Base-by-base conservation (phyloP, 1,140 invertebrate genomes). In the Latrodectus geometricus region DNA sequence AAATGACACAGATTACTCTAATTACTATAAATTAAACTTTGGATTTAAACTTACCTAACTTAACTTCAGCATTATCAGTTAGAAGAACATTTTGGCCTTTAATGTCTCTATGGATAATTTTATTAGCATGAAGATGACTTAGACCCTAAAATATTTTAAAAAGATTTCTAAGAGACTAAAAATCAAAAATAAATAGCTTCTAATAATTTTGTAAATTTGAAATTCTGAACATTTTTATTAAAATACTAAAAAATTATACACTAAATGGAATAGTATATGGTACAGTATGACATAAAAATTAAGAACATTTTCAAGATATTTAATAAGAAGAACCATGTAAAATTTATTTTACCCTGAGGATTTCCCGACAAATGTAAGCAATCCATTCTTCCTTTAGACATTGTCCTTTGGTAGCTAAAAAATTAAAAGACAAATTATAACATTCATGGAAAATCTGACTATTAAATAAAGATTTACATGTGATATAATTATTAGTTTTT, bases 361-460 rank as follows among this genome's bases (percentile, higher is more conserved):
- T 99, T 92, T 99, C 99, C 88, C 98, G 93, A 91, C 97, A 99
- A 89, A 99, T 98, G 91, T 99, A 99, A 68, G 99, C 98, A 90
- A 99, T 99, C 98, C 99, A 99, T 93, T 99, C 99, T 92, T 99
- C 99, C 92, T 99, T 99, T 73, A 99, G 92, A 88, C 96, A 97
- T 90, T 98, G 97, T 35, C 98, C 97, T 92, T 99, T 99, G 56
- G 98, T 99, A 84, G 97, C 92, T 93, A 88, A 56, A 90, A 90
- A 78, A 79, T 61, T 14, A 61, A 61, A 61, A 17, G 8, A 3
- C 8, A 61, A 61, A 14, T 61, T 14, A 1, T 61, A 4, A 61
- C 54, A 35, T 35, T 35, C 5, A 5, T 35, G 35, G 2, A 35
- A 35, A 35, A 35, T 5, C 5, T 35, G 35, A 35, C 35, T 35